Base-by-base conservation (phyloP, 2,113 vertebrate genomes). In the Alouatta palliata region DNA sequence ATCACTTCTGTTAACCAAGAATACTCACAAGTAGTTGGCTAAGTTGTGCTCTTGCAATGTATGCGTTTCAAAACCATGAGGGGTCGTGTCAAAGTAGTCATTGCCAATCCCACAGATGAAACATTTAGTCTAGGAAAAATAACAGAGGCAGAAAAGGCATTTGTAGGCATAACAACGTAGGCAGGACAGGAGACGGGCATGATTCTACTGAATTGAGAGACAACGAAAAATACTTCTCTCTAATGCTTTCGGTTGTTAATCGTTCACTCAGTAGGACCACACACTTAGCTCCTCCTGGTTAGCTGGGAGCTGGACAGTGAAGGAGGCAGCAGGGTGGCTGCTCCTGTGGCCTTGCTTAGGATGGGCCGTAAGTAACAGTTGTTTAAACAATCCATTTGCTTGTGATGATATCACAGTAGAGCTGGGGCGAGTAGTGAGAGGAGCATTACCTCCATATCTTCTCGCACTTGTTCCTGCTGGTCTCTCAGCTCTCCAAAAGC, bases 31-130 rank as follows among this genome's bases (percentile, higher is more conserved):
- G 97, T 99, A 99, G 98, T 99, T 99, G 97, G 99, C 99, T 97
- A 99, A 97, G 98, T 99, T 99, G 99, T 99, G 99, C 98, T 99
- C 99, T 98, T 99, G 99, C 98, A 99, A 98, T 12, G 99, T 99
- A 81, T 99, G 99, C 68, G 99, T 99, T 98, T 99, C 99, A 96
- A 99, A 99, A 81, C 99, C 99, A 40, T 99, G 99, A 58, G 99
- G 99, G 1, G 99, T 99, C 0, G 99, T 99, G 98, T 99, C 99
- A 97, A 99, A 99, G 98, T 99, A 99, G 96, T 99, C 99, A 68
- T 99, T 99, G 76, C 99, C 99, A 11, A 99, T 99, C 83, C 99
- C 99, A 98, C 99, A 99, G 98, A 99, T 99, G 98, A 99, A 99
- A 89, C 99, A 99, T 98, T 99, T 99, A 76, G 99, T 99, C 99